Evolutionary conservation across 2,888 invertebrate species (phyloP).

Genomic region (Argyresthia goedartella): DNA sequence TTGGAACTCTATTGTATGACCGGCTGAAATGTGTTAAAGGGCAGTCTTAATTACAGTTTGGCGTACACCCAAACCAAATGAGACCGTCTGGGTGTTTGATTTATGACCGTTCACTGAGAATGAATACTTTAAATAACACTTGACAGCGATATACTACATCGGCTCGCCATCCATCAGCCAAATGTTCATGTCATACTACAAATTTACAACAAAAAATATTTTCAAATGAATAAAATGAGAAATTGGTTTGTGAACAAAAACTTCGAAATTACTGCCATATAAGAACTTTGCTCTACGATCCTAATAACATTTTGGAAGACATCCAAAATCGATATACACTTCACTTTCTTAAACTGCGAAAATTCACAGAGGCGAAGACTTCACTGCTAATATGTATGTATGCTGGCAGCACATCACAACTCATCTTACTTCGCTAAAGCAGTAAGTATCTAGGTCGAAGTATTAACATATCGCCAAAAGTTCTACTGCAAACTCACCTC

Average conservation of each 20-base stretch:
- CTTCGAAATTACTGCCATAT: too few species aligned
- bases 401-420: too few species aligned
- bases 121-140: slow-evolving; percentile 51
- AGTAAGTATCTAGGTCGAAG: neutral
- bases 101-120: slow-evolving; percentile 51
- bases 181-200: slow-evolving; percentile 13
- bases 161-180: slow-evolving; percentile 23
- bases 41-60: slow-evolving; percentile 58
- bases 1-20: slow-evolving; percentile 41
- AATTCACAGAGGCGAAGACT: neutral
- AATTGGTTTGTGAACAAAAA: too few species aligned
- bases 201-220: too few species aligned
- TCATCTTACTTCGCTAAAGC: neutral
- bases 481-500: slow-evolving; percentile 41
- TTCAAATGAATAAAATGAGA: too few species aligned
- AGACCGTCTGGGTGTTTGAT: slow-evolving; percentile 43
- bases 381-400: too few species aligned
- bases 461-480: neutral
- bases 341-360: neutral
- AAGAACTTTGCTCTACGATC: neutral
- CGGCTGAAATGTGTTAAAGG: slow-evolving; percentile 13
- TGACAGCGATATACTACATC: slow-evolving; percentile 30
- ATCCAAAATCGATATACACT: neutral
- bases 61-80: slow-evolving; percentile 54
- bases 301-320: slow-evolving; percentile 8